Conservation (phyloP, 2,888 invertebrate genomes). For the Anoncus sp. region DNA sequence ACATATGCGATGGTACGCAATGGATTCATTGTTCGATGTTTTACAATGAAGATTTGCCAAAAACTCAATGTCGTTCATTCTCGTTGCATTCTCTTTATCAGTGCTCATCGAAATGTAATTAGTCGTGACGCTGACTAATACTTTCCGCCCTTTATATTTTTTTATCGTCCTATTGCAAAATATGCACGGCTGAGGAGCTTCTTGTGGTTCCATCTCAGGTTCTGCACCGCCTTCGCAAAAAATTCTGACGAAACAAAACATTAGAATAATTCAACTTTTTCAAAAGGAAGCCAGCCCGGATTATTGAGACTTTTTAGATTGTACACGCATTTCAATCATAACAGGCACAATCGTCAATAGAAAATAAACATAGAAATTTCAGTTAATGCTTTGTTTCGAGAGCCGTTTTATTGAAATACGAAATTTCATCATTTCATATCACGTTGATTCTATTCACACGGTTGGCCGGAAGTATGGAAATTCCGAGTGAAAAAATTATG, state of each 20-base stretch:
- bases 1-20: background rate
- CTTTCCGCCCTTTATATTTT: slow-evolving; percentile 7
- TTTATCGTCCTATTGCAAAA: background rate
- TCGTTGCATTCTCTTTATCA: background rate
- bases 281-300: slow-evolving; percentile 1
- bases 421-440: slow-evolving; percentile 3
- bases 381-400: slow-evolving; percentile 6
- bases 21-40: background rate
- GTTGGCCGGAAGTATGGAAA: slow-evolving; percentile 4
- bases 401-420: slow-evolving; percentile 6
- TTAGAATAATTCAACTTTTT: slow-evolving; percentile 4
- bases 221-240: background rate
- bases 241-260: slow-evolving; percentile 6
- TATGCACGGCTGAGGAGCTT: slow-evolving; percentile 11
- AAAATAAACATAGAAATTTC: slow-evolving; percentile 1
- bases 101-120: slow-evolving; percentile 1
- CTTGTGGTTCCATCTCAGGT: background rate
- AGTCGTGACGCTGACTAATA: background rate
- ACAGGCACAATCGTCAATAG: slow-evolving; percentile 6
- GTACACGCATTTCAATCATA: no score
- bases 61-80: background rate
- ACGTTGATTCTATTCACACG: background rate
- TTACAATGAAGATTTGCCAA: background rate
- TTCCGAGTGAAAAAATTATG: background rate
- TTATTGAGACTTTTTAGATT: no score